These are phyloP conservation scores for Chromobotia macracanthus DNA, from an alignment of 2,797 vertebrate genomes.

Conservation along the genomic window DNA sequence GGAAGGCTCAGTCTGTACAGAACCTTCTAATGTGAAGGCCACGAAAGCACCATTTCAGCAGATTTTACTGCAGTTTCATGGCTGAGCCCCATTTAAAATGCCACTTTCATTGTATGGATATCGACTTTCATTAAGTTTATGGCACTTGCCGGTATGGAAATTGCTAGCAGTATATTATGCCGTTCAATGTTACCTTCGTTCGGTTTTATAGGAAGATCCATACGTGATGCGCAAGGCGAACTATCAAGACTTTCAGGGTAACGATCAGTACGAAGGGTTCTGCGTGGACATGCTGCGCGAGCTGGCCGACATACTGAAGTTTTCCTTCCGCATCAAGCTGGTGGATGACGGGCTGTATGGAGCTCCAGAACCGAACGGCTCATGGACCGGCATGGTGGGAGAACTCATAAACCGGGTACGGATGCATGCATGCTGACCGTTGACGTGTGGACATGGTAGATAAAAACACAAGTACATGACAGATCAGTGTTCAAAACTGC, in stretches of 20 bases:
- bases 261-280: slow-evolving; percentile 88
- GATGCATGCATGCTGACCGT: too few relatives aligned
- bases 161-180: slow-evolving; percentile 17
- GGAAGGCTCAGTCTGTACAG: slow-evolving; percentile 8
- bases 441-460: too few relatives aligned
- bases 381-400: slow-evolving; percentile 93
- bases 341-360: slow-evolving; percentile 90
- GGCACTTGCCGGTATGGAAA: slow-evolving; percentile 17
- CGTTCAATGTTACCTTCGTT: slow-evolving; percentile 22
- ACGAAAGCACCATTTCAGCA: slow-evolving; percentile 14
- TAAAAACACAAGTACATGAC: too few relatives aligned
- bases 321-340: slow-evolving; percentile 87
- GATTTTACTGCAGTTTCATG: slow-evolving; percentile 38
- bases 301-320: slow-evolving; percentile 84
- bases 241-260: slow-evolving; percentile 78
- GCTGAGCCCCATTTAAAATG: slow-evolving; percentile 23
- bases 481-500: too few relatives aligned
- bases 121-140: slow-evolving; percentile 45
- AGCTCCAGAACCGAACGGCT: slow-evolving; percentile 87
- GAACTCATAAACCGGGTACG: slow-evolving; percentile 91
- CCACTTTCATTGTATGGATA: slow-evolving; percentile 24
- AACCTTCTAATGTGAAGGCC: slow-evolving; percentile 19
- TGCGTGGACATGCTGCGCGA: slow-evolving; percentile 92
- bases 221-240: slow-evolving; percentile 87
- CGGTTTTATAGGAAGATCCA: slow-evolving; percentile 81